Conservation (phyloP, 92 coral and sea anemone genomes). For the Porites divaricata region DNA sequence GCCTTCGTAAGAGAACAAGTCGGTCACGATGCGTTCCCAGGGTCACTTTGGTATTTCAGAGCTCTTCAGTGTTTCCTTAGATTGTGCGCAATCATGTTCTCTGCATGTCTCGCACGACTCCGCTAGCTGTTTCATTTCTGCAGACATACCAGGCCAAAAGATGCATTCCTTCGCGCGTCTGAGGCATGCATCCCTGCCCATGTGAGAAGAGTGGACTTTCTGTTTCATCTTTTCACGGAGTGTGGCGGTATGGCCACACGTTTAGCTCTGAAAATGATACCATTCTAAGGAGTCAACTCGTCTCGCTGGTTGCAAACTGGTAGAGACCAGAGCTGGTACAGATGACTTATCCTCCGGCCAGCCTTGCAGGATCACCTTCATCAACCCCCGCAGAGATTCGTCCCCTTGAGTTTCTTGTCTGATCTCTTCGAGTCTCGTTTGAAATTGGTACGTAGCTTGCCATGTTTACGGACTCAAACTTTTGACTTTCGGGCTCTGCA, state of each 20-base stretch:
- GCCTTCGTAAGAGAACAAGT: constrained; percentile 12
- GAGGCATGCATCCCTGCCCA: constrained; percentile 20
- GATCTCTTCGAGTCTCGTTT: not conserved
- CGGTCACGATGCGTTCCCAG: constrained; percentile 25
- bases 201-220: constrained; percentile 17
- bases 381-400: not conserved
- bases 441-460: constrained; percentile 9
- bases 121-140: constrained; percentile 31
- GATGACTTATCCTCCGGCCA: constrained; percentile 27
- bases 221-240: not conserved
- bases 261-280: constrained; percentile 31
- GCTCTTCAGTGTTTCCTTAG: constrained; percentile 29
- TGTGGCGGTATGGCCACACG: not conserved
- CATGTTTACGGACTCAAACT: constrained; percentile 14
- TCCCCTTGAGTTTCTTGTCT: constrained; percentile 2
- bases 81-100: constrained; percentile 1
- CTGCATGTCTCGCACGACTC: constrained; percentile 23
- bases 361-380: constrained; percentile 12
- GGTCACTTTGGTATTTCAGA: constrained; percentile 13
- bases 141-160: constrained; percentile 40
- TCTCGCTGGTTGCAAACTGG: constrained; percentile 22
- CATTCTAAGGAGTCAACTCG: constrained; percentile 36
- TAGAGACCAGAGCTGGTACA: not conserved
- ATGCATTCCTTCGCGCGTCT: constrained; percentile 9
- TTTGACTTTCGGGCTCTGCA: not conserved